phyloP scores from a whole-genome alignment of 1,140 invertebrate species.

The Cardiocondyla obscurior region DNA sequence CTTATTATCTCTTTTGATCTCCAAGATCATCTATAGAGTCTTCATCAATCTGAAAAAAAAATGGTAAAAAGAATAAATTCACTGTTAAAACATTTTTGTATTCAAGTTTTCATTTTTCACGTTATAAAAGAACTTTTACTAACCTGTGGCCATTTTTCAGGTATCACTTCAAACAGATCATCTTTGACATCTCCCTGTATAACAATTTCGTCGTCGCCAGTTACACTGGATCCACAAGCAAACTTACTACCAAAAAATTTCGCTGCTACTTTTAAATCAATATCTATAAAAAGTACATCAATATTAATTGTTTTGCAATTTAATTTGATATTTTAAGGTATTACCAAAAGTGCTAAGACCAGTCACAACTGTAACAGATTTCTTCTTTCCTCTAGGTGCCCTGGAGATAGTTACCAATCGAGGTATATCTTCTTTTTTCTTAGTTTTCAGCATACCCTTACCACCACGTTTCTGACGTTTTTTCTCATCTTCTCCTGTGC shows the following conservation, averaged over 20 bases:
- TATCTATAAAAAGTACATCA: constrained; percentile 87
- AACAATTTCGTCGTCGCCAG: constrained; percentile 99
- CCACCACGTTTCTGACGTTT: constrained; percentile 94
- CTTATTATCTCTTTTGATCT: constrained; percentile 83
- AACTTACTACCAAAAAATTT: constrained; percentile 99
- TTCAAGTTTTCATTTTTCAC: neutral
- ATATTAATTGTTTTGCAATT: neutral
- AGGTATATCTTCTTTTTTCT: constrained; percentile 90
- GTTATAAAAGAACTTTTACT: neutral
- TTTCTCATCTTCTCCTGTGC: constrained; percentile 93
- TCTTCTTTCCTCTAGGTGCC: constrained; percentile 98
- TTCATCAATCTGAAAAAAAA: constrained; percentile 81
- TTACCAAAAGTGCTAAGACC: constrained; percentile 95
- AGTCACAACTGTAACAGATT: constrained; percentile 97
- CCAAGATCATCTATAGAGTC: constrained; percentile 83
- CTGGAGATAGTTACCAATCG: constrained; percentile 93
- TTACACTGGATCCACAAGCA: constrained; percentile 99
- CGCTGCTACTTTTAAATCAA: constrained; percentile 98
- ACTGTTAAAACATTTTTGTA: neutral
- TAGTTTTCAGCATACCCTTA: constrained; percentile 90
- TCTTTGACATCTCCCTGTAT: constrained; percentile 99
- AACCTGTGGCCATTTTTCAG: constrained; percentile 98
- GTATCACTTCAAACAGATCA: constrained; percentile 98
- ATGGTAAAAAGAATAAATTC: constrained; percentile 42
- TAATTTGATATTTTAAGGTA: no score